Evolutionary conservation across 2,888 invertebrate genomes (phyloP), one percentile per base, ranked within the genome.

Genomic region (Amaurobius ferox): DNA sequence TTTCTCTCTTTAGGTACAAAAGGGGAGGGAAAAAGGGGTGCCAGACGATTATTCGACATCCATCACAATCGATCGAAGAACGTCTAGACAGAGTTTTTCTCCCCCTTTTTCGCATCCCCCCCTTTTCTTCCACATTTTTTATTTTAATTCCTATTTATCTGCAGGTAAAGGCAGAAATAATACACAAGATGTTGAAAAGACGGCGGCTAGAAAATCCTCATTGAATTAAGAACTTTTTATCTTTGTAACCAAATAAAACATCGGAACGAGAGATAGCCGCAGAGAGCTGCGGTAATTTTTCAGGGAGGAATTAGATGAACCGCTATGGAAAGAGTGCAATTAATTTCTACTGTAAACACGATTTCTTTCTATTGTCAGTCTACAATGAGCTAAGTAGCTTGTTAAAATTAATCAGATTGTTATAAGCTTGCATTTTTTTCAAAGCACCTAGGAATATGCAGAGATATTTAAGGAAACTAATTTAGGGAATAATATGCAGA

Each of bases 41-140:
- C 26, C n/a, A 39, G 35, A 35, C 68, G 68, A 68, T 68, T 71
- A 44, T 28, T 61, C 61, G 30, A 71, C 71, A 71, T 71, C 71
- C 71, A 71, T 71, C 71, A 71, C 48, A 48, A 71, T 71, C 71
- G 71, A 71, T 71, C 71, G 28, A 30, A 44, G 28, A 7, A 48
- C 30, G 71, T 71, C 71, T 71, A 71, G 71, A 71, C 71, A 48
- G 61, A 26, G 61, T 61, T 28, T 28, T 28, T 28, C 35, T 35
- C 39, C 40, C 29, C 66, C 32, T 11, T 11, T 7, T 16, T n/a
- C 5, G 16, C 13, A 0, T 32, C 66, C 30, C 32, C 30, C 30
- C 9, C 19, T 19, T 66, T n/a, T 32, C 66, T 32, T 32, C 16
- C 26, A 19, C 7, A 11, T 26, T 11, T 61, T 32, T 32, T 32